A percentile compares a stretch with the other conserved stretches of the same genome.
Conservation (phyloP, 2,797 vertebrate species). For the Eurystomus glaucurus region DNA sequence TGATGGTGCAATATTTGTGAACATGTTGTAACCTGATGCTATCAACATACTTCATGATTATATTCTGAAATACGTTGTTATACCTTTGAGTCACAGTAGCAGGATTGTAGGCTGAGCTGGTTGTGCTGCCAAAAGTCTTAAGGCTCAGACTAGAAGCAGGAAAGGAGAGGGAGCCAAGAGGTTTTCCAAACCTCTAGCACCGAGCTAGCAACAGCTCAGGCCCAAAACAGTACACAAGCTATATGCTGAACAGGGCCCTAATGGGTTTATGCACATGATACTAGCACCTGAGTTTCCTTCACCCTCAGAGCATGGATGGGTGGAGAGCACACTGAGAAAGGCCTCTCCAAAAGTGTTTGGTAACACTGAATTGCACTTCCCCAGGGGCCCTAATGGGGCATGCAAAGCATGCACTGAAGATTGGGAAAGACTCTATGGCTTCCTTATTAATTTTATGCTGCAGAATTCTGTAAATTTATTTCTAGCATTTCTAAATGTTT, state of each 20-base stretch:
- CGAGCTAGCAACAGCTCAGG: neutral
- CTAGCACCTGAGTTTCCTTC: neutral
- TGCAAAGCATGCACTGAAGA: neutral
- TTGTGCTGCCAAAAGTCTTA: neutral
- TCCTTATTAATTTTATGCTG: neutral
- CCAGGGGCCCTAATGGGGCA: neutral
- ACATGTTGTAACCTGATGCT: neutral
- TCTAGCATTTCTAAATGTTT: neutral
- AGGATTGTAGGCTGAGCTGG: neutral
- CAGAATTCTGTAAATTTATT: neutral
- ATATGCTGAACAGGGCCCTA: neutral
- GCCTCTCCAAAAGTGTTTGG: neutral
- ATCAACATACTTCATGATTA: neutral
- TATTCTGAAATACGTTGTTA: neutral
- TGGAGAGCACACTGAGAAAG: neutral
- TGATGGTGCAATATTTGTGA: constrained; percentile 1
- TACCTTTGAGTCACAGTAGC: neutral
- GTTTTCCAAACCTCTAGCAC: neutral
- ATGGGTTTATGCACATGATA: neutral
- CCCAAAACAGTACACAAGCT: neutral
- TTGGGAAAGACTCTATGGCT: neutral
- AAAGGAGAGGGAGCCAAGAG: neutral
- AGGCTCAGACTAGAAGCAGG: neutral
- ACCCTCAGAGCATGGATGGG: neutral
- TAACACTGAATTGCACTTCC: neutral